These are phyloP conservation scores for Eucriotettix oculatus DNA, from an alignment of 2,888 invertebrate species.

Conservation along the genomic window DNA sequence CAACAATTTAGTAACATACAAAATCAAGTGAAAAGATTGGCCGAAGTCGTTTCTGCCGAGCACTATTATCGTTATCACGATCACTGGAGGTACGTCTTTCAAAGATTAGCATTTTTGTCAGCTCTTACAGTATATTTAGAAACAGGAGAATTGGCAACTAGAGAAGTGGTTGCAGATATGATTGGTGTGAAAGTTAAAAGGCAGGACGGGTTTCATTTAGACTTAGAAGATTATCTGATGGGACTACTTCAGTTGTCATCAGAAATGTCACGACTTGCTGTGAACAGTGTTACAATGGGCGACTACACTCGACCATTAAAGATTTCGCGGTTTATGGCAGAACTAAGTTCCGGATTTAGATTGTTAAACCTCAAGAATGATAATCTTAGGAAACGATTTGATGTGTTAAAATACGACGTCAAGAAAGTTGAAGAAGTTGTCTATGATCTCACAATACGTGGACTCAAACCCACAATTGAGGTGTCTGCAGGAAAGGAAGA, in stretches of 20 bases:
- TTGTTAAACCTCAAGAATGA: conserved; percentile 84
- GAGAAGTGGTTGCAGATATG: conserved; percentile 57
- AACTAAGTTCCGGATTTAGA: conserved; percentile 78
- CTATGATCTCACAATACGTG: conserved; percentile 71
- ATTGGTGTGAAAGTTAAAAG: conserved; percentile 57
- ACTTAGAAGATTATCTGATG: conserved; percentile 78
- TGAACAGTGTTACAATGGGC: conserved; percentile 71
- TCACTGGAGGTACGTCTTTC: conserved; percentile 71
- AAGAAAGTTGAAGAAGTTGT: conserved; percentile 89
- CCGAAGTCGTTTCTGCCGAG: conserved; percentile 47
- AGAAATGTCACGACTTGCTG: conserved; percentile 67
- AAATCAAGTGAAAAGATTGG: conserved; percentile 44
- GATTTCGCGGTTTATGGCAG: conserved; percentile 71
- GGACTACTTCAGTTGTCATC: conserved; percentile 68
- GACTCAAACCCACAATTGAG: conserved; percentile 33
- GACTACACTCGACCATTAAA: conserved; percentile 65
- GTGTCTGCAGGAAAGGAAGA: too few species aligned
- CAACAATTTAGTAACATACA: conserved; percentile 47
- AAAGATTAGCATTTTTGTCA: conserved; percentile 60
- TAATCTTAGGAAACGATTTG: conserved; percentile 66
- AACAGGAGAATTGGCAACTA: conserved; percentile 52
- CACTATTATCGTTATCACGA: conserved; percentile 81
- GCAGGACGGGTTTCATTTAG: conserved; percentile 69
- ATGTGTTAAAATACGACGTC: conserved; percentile 77
- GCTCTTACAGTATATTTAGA: conserved; percentile 68